Evolutionary conservation across 64 coral and sea anemone species (phyloP), one percentile per base, ranked within the genome.

Genomic region (Stylophora pistillata): DNA sequence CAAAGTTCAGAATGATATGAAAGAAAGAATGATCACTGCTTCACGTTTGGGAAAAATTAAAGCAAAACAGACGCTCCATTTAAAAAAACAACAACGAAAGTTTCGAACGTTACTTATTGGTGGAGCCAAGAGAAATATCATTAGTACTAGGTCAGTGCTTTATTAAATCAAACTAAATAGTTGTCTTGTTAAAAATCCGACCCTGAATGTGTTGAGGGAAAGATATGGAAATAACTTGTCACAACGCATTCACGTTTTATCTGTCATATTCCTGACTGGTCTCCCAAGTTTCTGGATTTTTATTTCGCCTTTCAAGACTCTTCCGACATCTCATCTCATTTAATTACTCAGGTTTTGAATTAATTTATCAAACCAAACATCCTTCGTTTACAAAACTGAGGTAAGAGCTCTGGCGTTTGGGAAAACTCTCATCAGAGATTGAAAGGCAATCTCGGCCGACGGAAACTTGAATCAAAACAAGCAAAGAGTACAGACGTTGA

Each of bases 41-140:
- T 33, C 59, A 79, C 54, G 28, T 15, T 60, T 29, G 27, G 77
- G 25, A 58, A 13, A 79, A 79, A 14, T 59, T 28, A n/a, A 79
- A 79, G 15, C 77, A n/a, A 79, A 79, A 79, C 55, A 79, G 55
- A 79, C 18, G 28, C 59, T 79, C 59, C 59, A 30, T 59, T 79
- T 58, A 20, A 60, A 79, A 32, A 5, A 58, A 56, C n/a, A 58
- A 30, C 12, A 16, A 21, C 23, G 10, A 68, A 68, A 68, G 25
- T 25, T 25, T 68, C 26, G 12, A 68, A 28, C 64, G 26, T n/a
- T 25, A 68, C 64, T 68, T 68, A 68, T 10, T 12, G 23, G 64
- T 68, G 9, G 37, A 47, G 37, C 37, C 64, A 68, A 68, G n/a
- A 68, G 26, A 68, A 21, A 68, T n/a, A 27, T 11, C 25, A 21